These are phyloP conservation scores for Variabilichromis moorii DNA, from an alignment of 2,113 vertebrate genomes.

Conservation along the genomic window DNA sequence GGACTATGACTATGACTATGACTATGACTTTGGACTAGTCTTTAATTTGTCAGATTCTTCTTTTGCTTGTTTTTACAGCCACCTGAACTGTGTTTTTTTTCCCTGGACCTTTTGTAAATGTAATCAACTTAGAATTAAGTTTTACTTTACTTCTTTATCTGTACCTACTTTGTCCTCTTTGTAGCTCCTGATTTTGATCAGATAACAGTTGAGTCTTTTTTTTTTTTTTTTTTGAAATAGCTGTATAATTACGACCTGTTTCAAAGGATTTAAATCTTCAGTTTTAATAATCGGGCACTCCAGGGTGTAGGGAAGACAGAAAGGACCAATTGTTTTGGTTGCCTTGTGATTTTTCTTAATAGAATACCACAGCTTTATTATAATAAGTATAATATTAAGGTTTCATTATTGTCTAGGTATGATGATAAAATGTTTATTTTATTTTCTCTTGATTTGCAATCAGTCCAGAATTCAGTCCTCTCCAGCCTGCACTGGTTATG, in stretches of 20 bases:
- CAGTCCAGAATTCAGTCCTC: background rate
- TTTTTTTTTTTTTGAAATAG: background rate
- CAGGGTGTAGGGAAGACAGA: background rate
- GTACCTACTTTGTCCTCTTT: background rate
- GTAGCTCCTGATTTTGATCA: background rate
- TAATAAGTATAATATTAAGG: background rate
- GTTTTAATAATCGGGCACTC: background rate
- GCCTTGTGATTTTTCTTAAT: background rate
- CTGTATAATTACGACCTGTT: background rate
- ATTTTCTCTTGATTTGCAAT: background rate
- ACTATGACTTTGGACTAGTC: background rate
- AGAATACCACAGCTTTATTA: background rate
- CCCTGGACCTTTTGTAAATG: background rate
- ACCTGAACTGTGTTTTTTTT: fast-evolving
- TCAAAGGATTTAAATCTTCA: background rate
- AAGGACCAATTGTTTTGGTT: background rate
- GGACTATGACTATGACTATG: no score
- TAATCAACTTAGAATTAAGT: background rate
- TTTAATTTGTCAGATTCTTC: background rate
- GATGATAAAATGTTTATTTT: background rate
- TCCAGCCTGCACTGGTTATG: background rate
- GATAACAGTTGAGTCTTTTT: background rate
- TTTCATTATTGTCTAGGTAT: background rate
- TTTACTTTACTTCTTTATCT: background rate
- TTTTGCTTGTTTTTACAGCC: background rate